These are phyloP conservation scores for Florisuga fusca DNA, from an alignment of 2,797 vertebrate species.

Conservation along the genomic window DNA sequence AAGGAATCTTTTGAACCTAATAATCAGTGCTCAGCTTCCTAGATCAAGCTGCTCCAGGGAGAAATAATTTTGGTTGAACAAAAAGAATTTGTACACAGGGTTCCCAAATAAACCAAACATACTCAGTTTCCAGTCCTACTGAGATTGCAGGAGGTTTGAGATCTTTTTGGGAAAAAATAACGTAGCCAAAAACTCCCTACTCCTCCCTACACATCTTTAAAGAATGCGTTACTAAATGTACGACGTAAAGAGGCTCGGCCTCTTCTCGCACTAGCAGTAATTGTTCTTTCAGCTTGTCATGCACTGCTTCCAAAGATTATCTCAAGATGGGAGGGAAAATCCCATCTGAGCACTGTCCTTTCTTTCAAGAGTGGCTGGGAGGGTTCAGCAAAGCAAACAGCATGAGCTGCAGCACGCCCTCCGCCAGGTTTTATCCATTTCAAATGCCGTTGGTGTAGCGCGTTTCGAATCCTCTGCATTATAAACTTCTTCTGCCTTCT, in stretches of 20 bases:
- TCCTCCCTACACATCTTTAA: conserved; percentile 39
- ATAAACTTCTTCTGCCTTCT: neutral
- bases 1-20: neutral
- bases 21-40: neutral
- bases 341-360: neutral
- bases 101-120: neutral
- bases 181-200: neutral
- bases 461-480: neutral
- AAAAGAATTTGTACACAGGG: neutral
- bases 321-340: conserved; percentile 57
- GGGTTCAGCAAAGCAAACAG: neutral
- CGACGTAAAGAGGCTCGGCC: neutral
- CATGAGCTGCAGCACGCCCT: neutral
- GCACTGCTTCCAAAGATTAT: conserved; percentile 26
- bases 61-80: neutral
- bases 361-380: conserved; percentile 10
- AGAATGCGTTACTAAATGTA: conserved; percentile 50
- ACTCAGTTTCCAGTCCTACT: neutral
- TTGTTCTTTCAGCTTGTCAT: conserved; percentile 23
- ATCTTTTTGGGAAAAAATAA: neutral
- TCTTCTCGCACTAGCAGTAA: neutral
- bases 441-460: neutral
- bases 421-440: neutral
- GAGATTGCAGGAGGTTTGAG: neutral
- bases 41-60: neutral